Evolutionary conservation across 2,797 vertebrate species (phyloP), one percentile per base, ranked within the genome.

Genomic region (Loriculus beryllinus): DNA sequence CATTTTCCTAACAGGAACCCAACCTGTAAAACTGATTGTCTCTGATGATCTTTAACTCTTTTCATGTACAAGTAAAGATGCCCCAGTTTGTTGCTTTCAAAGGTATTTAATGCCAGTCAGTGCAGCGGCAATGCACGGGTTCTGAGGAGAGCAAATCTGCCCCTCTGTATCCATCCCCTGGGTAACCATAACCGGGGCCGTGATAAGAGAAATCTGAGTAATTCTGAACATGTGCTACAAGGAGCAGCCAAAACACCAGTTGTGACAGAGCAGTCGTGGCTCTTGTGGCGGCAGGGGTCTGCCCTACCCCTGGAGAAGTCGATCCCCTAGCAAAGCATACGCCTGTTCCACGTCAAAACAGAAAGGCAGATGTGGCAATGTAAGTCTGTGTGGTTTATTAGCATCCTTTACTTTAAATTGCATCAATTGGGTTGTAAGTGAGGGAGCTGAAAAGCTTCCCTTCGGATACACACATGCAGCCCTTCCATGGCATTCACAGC

Each of bases 311-410:
- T 10, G 2, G 11, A 82, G 51, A 42, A 59, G 49, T 7, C 4
- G 0, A 40, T 70, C 56, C 60, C 8, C 0, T 5, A 12, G 31
- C 45, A 62, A 49, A 54, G 22, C 7, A 1, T 43, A 0, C 9
- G 65, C 21, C 45, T 21, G 23, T 22, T 26, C 42, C 4, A 12
- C 31, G 37, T 49, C 1, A 9, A 29, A 79, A 59, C 35, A 37
- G 2, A 33, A n/a, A 13, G 22, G 42, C 28, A 52, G 56, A 45
- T 14, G 18, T 39, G 20, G 35, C 31, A 86, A 42, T 12, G 6
- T 52, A 25, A 39, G 39, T 12, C 35, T 18, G 35, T 12, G 7
- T 0, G 8, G 26, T 5, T 71, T 35, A 33, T 42, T 35, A 54
- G 16, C 25, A 13, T 10, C 14, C 1, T 21, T 71, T 19, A 22